Percentiles rank a stretch among this genome's conserved stretches.
Conservation (phyloP, 2,113 vertebrate species). For the Oncorhynchus mykiss region DNA sequence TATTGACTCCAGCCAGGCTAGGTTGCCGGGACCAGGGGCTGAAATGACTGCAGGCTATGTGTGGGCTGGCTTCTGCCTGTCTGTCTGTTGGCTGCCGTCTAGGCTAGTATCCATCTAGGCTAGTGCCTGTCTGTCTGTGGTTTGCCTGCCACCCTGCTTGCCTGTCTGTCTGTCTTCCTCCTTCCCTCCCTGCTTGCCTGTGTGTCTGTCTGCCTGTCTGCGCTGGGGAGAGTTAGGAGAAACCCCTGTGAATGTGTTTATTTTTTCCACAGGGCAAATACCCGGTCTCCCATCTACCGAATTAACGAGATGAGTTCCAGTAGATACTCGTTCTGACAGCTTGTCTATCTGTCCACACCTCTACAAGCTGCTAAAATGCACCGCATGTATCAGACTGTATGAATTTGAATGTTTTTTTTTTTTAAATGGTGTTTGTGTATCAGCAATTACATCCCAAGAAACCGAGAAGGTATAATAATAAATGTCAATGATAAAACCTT, state of each 20-base stretch:
- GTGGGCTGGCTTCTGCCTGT: conserved; percentile 46
- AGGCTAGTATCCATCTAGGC: conserved; percentile 4
- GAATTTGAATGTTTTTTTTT: conserved; percentile 61
- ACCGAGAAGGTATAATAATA: conserved; percentile 33
- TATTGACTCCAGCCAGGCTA: conserved; percentile 71
- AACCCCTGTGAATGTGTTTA: conserved; percentile 52
- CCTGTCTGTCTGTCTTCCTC: neutral
- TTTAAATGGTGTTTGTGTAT: conserved; percentile 35
- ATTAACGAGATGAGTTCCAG: conserved; percentile 67
- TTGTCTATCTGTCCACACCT: conserved; percentile 56
- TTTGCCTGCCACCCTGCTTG: conserved; percentile 13
- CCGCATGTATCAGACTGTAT: conserved; percentile 5
- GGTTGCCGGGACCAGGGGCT: conserved; percentile 43
- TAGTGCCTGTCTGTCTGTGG: conserved; percentile 25
- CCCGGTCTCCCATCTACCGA: conserved; percentile 57
- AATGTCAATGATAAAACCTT: conserved; percentile 47
- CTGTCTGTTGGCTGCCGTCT: neutral
- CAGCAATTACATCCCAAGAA: conserved; percentile 45
- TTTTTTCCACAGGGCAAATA: conserved; percentile 70
- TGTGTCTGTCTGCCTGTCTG: neutral
- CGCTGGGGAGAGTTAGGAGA: conserved; percentile 26
- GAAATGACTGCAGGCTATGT: conserved; percentile 71
- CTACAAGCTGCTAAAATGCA: neutral
- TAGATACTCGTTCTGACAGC: conserved; percentile 64
- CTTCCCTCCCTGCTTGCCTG: neutral